phyloP scores from a whole-genome alignment of 2,888 invertebrate genomes.

The Cancer borealis region DNA sequence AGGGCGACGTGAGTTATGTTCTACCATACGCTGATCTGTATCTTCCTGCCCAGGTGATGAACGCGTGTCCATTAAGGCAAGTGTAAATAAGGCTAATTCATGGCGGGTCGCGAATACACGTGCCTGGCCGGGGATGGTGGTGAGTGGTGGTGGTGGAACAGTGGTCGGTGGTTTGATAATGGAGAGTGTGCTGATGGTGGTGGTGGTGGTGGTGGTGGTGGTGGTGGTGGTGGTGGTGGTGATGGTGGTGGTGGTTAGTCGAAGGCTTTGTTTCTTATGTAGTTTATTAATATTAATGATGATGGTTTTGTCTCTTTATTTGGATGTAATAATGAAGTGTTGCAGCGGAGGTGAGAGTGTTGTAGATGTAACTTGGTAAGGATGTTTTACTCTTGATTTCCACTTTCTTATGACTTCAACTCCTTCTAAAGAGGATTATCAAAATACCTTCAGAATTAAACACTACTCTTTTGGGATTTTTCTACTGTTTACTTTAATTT shows the following conservation, averaged over 20 bases:
- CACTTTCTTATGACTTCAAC: no score
- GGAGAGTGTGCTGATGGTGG: neutral
- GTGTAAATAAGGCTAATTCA: slow-evolving; percentile 45
- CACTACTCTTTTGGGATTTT: no score
- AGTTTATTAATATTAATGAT: neutral
- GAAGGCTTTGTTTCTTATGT: no score
- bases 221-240: neutral
- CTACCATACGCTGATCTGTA: slow-evolving; percentile 26
- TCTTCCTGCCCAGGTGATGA: slow-evolving; percentile 36
- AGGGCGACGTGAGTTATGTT: slow-evolving; percentile 18
- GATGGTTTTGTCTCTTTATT: neutral
- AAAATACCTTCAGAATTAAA: no score
- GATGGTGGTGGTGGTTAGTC: neutral
- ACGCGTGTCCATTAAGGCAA: slow-evolving; percentile 23
- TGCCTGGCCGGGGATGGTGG: neutral
- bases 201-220: neutral
- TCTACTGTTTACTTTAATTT: no score
- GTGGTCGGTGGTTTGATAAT: neutral
- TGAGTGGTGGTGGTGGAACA: neutral
- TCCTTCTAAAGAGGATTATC: no score
- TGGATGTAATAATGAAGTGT: neutral
- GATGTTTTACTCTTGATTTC: no score
- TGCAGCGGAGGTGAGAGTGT: no score
- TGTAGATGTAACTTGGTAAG: no score
- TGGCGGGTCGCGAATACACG: slow-evolving; percentile 23